Conservation (phyloP, 2,888 invertebrate species). For the Muschampia staudingeri region DNA sequence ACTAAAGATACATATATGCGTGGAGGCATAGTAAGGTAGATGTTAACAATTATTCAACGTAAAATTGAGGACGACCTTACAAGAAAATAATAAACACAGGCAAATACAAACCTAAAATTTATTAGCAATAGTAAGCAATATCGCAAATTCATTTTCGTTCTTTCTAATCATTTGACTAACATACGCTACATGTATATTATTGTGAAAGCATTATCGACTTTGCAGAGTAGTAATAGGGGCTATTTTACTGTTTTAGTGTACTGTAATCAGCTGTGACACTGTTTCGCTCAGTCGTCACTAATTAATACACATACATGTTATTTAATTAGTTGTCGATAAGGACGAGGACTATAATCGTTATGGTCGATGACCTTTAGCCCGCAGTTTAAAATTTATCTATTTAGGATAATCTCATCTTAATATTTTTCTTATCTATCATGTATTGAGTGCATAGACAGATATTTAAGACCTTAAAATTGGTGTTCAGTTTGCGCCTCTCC, state of each 20-base stretch:
- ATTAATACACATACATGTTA: slow-evolving; percentile 68
- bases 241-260: neutral
- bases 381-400: slow-evolving; percentile 22
- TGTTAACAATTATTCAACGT: slow-evolving; percentile 36
- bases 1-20: slow-evolving; percentile 20
- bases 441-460: neutral
- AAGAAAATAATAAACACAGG: slow-evolving; percentile 17
- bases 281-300: slow-evolving; percentile 55
- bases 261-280: slow-evolving; percentile 51
- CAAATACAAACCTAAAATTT: slow-evolving; percentile 26
- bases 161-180: slow-evolving; percentile 35
- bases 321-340: slow-evolving; percentile 68
- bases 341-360: slow-evolving; percentile 29
- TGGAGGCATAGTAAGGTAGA: neutral
- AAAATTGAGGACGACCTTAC: slow-evolving; percentile 41
- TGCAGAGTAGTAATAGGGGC: neutral
- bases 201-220: neutral
- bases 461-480: neutral
- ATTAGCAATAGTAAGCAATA: slow-evolving; percentile 21
- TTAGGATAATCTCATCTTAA: slow-evolving; percentile 37
- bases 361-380: slow-evolving; percentile 39
- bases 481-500: no score
- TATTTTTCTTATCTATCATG: neutral
- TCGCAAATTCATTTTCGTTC: slow-evolving; percentile 32
- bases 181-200: slow-evolving; percentile 16